Evolutionary conservation across 2,113 vertebrate species (phyloP).

Genomic region (Rhegmatorhina hoffmannsi): DNA sequence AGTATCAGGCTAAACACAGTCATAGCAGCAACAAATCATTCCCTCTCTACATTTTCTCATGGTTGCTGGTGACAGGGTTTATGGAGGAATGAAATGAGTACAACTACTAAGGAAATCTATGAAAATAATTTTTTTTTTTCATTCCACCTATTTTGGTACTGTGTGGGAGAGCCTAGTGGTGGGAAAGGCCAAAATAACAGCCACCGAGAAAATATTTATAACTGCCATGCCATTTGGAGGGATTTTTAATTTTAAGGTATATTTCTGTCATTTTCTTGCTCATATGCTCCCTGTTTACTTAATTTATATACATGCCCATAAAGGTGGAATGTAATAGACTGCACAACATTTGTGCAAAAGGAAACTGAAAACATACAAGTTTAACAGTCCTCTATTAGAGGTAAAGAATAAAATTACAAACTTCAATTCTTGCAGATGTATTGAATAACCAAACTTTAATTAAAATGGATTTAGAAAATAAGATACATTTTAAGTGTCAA

Average conservation of each 20-base stretch:
- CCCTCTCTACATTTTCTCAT: not conserved
- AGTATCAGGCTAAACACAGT: not conserved
- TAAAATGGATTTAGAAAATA: not conserved
- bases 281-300: not conserved
- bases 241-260: not conserved
- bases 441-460: not conserved
- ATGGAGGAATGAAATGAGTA: not conserved
- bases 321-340: not conserved
- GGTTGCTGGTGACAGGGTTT: not conserved
- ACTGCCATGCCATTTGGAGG: not conserved
- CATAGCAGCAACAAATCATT: not conserved
- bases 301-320: not conserved
- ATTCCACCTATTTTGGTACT: not conserved
- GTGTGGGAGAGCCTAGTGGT: not conserved
- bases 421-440: not conserved
- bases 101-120: not conserved
- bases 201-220: not conserved
- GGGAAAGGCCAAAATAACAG: not conserved
- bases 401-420: not conserved
- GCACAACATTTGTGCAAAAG: not conserved
- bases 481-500: not conserved
- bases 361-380: not conserved
- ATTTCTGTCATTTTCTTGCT: not conserved
- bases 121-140: not conserved
- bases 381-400: not conserved